Evolutionary conservation across 2,113 vertebrate genomes (phyloP).

Genomic region (Coreoperca whiteheadi): DNA sequence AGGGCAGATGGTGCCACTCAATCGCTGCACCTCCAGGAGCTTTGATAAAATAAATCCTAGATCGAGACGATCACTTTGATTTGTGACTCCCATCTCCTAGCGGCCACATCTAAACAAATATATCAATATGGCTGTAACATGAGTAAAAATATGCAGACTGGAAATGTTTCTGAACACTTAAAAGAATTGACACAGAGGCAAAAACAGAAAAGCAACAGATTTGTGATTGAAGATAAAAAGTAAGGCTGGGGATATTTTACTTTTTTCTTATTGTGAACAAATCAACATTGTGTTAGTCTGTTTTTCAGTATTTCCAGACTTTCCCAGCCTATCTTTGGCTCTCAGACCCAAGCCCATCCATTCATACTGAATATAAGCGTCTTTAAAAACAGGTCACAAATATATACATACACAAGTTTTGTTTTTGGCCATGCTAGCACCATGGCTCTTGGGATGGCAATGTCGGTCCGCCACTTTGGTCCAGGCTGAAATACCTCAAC

Average conservation of each 20-base stretch:
- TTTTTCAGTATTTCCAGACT: neutral
- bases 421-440: neutral
- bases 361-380: neutral
- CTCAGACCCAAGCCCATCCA: neutral
- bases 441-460: neutral
- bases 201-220: neutral
- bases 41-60: slow-evolving; percentile 29
- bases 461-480: neutral
- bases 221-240: neutral
- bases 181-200: neutral
- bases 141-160: neutral
- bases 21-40: slow-evolving; percentile 9
- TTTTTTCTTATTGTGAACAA: neutral
- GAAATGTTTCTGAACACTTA: neutral
- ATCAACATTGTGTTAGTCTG: neutral
- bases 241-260: too few relatives aligned
- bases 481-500: neutral
- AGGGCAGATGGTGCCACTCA: slow-evolving; percentile 56
- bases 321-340: neutral
- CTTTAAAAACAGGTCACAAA: neutral
- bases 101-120: slow-evolving; percentile 16
- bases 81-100: neutral
- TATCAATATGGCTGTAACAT: neutral
- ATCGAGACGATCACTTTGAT: slow-evolving; percentile 1
- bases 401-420: neutral